Conservation (phyloP, 1,140 invertebrate species). For the Colletes latitarsis region DNA sequence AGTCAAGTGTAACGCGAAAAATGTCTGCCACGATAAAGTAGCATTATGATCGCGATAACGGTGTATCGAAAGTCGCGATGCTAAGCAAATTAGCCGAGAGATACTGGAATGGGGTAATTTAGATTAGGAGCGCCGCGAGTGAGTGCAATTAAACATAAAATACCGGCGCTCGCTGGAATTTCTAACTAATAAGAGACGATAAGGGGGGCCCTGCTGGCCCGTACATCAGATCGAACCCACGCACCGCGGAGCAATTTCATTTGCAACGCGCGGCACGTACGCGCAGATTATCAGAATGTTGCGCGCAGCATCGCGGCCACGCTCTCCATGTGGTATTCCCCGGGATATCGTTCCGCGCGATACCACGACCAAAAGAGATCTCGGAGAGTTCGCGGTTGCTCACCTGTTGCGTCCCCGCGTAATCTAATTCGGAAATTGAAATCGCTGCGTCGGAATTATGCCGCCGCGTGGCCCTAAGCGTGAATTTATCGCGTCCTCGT, state of each 20-base stretch:
- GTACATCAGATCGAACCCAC: conserved; percentile 54
- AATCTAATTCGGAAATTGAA: conserved; percentile 39
- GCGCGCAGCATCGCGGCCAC: conserved; percentile 24
- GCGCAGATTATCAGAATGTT: conserved; percentile 50
- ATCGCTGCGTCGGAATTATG: not conserved
- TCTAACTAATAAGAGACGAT: conserved; percentile 49
- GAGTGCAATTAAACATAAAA: conserved; percentile 44
- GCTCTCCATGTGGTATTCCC: conserved; percentile 11
- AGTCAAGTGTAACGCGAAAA: not conserved
- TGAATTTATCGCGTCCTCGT: not conserved
- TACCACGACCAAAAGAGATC: conserved; percentile 10
- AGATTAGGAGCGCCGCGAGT: conserved; percentile 36
- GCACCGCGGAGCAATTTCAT: conserved; percentile 54
- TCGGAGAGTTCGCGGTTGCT: conserved; percentile 31
- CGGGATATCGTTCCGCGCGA: conserved; percentile 53
- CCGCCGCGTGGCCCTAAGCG: not conserved
- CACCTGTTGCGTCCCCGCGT: conserved; percentile 68
- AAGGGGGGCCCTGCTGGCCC: conserved; percentile 17
- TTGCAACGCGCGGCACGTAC: conserved; percentile 44
- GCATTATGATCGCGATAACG: conserved; percentile 31
- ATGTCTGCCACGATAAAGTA: conserved; percentile 4
- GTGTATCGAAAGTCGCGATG: conserved; percentile 35
- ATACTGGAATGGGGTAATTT: conserved; percentile 41
- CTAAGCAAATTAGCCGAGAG: conserved; percentile 27
- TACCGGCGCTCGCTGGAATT: conserved; percentile 37